Base-by-base conservation (phyloP, 2,888 invertebrate genomes). In the Eugnorisma glareosa region DNA sequence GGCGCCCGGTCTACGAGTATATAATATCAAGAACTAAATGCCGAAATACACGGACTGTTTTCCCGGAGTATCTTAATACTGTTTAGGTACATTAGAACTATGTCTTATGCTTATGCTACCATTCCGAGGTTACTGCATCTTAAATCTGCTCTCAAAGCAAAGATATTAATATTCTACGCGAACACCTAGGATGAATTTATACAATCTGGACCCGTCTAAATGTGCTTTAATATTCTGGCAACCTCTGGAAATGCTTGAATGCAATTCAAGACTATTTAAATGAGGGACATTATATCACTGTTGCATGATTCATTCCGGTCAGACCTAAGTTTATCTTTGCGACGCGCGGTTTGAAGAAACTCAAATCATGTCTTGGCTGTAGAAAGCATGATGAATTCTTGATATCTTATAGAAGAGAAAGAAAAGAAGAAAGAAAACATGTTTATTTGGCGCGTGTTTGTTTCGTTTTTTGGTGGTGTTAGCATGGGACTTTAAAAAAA, bases 91-190 rank as follows among this genome's bases (percentile, higher is more conserved):
- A 75, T 24, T 51, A 31, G 1, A 73, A 64, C 28, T 31, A n/a
- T 37, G n/a, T 37, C 18, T 28, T 28, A 43, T 37, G 13, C n/a
- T 4, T 35, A 51, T 37, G 13, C 57, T 37, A 7, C 28, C 7
- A n/a, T 71, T 72, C 24, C 7, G 28, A 77, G 51, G 61, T 18
- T 31, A 68, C 51, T 68, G 64, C 59, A 67, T 72, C 75, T 61
- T 63, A 31, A 73, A 73, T 67, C 35, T 77, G 61, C 28, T 68
- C 63, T 63, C 59, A 85, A 75, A 76, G 82, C 61, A 24, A 64
- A 35, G 37, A 61, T 76, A 72, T 83, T 82, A 85, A 64, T 85
- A 83, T 85, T 85, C 68, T n/a, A 69, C 45, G 43, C 24, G 28
- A 61, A 71, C 68, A 66, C n/a, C 68, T 59, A 43, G 63, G 48